Percentiles rank a stretch among this genome's conserved stretches.
Evolutionary conservation across 2,888 invertebrate species (phyloP).

Genomic region (Hemaris fuciformis): DNA sequence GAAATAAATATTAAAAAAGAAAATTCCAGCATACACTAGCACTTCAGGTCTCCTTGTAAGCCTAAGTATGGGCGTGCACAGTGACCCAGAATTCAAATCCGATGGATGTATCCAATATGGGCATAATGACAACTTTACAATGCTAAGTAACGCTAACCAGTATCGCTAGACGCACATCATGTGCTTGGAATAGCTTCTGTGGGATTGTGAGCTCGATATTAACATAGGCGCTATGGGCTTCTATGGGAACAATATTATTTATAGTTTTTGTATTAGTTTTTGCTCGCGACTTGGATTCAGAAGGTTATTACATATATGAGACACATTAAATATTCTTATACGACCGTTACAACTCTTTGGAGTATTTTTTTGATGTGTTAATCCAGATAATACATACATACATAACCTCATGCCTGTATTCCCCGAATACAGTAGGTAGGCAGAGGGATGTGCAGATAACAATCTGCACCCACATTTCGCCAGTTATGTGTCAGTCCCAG

Average conservation of each 20-base stretch:
- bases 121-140: conserved; percentile 11
- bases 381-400: too few species aligned
- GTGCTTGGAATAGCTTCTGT: not conserved
- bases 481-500: too few species aligned
- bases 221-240: not conserved
- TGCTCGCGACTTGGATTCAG: too few species aligned
- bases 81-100: conserved; percentile 20
- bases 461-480: too few species aligned
- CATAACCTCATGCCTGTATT: too few species aligned
- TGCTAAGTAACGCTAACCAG: conserved; percentile 3
- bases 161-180: not conserved
- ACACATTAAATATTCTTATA: too few species aligned
- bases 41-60: conserved; percentile 13
- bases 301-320: too few species aligned
- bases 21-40: not conserved
- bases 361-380: too few species aligned
- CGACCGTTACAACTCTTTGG: too few species aligned
- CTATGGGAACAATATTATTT: not conserved
- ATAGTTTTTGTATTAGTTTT: not conserved
- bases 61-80: conserved; percentile 15
- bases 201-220: too few species aligned
- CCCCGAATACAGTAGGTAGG: too few species aligned
- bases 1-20: not conserved
- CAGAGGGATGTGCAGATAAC: too few species aligned
- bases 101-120: conserved; percentile 15